These are phyloP conservation scores for Apeira syringaria DNA, from an alignment of 2,888 invertebrate genomes.

Conservation along the genomic window DNA sequence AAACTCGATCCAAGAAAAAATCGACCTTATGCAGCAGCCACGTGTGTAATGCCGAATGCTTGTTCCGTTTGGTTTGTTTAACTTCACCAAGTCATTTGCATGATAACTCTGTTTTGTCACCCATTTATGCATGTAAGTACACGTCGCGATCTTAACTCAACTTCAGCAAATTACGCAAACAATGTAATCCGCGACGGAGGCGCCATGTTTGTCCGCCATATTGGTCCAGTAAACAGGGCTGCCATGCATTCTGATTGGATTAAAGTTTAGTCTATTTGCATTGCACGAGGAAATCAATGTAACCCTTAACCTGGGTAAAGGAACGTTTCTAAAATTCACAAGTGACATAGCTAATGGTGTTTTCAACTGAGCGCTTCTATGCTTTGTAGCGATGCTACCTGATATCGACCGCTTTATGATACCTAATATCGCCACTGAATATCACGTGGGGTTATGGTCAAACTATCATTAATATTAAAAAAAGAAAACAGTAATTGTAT, in stretches of 20 bases:
- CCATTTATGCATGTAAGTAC: conserved; percentile 33
- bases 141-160: conserved; percentile 35
- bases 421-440: too few species aligned
- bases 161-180: conserved; percentile 40
- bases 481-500: too few species aligned
- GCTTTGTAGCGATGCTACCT: too few species aligned
- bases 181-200: conserved; percentile 30
- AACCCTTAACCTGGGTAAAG: too few species aligned
- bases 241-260: conserved; percentile 29
- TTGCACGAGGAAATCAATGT: too few species aligned
- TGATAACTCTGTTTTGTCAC: conserved; percentile 40
- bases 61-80: conserved; percentile 8
- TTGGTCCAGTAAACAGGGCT: conserved; percentile 34
- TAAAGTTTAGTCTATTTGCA: conserved; percentile 13
- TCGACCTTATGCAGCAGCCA: conserved; percentile 10
- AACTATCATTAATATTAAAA: too few species aligned
- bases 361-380: neutral
- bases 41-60: conserved; percentile 3
- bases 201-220: conserved; percentile 35
- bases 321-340: too few species aligned
- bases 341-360: conserved; percentile 10
- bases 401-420: too few species aligned
- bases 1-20: conserved; percentile 11
- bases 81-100: conserved; percentile 33
- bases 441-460: too few species aligned